phyloP scores from a whole-genome alignment of 2,888 invertebrate genomes.

The Brachycybe producta region DNA sequence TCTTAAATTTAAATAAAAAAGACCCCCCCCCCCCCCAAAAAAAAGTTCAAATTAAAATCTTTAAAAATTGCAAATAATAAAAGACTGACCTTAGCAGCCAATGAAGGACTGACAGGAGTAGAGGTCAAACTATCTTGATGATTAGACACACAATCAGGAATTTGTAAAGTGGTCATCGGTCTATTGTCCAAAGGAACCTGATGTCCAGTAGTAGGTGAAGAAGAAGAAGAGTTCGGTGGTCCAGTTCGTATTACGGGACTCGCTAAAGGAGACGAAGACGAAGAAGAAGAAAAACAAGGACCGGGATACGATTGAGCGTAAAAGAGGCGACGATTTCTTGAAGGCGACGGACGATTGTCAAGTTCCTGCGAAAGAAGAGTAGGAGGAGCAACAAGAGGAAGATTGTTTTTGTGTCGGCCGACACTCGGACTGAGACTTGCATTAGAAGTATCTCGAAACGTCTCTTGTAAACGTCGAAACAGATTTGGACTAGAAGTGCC shows the following conservation, averaged over 20 bases:
- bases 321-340: not conserved
- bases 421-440: not conserved
- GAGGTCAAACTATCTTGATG: not conserved
- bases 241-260: not conserved
- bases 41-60: too few species aligned
- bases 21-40: too few species aligned
- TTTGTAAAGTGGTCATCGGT: too few species aligned
- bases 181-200: slow-evolving; percentile 10
- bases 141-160: not conserved
- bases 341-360: slow-evolving; percentile 7
- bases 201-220: slow-evolving; percentile 1
- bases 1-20: too few species aligned
- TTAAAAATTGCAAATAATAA: too few species aligned
- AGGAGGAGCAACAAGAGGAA: too few species aligned
- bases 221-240: not conserved
- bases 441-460: not conserved
- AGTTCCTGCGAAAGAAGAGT: not conserved
- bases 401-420: slow-evolving; percentile 3
- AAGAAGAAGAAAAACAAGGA: not conserved
- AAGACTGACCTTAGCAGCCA: slow-evolving; percentile 10
- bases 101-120: slow-evolving; percentile 4
- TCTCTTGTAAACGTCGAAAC: too few species aligned
- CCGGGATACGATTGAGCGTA: not conserved
- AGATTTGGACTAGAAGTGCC: slow-evolving; percentile 4
- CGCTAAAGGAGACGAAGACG: not conserved